phyloP scores from a whole-genome alignment of 2,888 invertebrate species.

The Azorinus chamasolen region DNA sequence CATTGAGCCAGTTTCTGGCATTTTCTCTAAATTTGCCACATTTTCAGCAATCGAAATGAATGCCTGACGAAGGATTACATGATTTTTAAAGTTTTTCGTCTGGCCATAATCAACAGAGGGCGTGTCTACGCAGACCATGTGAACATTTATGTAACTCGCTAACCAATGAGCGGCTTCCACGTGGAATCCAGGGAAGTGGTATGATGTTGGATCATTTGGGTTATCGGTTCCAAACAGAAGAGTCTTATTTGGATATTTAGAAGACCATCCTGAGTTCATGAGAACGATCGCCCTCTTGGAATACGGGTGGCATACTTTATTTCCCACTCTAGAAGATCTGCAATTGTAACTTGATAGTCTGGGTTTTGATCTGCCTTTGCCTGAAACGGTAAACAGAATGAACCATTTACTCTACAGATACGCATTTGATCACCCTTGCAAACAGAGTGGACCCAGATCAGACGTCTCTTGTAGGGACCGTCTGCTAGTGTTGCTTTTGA shows the following conservation, averaged over 20 bases:
- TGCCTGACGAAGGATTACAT: conserved; percentile 87
- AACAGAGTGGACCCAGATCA: no score
- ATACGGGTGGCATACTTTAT: conserved; percentile 84
- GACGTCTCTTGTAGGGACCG: no score
- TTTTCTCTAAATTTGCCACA: conserved; percentile 87
- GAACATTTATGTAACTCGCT: conserved; percentile 86
- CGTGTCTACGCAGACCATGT: no score
- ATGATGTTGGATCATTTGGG: conserved; percentile 59
- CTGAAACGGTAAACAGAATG: no score
- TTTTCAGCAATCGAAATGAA: conserved; percentile 89
- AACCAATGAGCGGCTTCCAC: conserved; percentile 89
- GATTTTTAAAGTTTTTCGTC: conserved; percentile 87
- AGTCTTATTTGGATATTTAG: conserved; percentile 80
- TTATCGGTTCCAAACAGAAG: conserved; percentile 65
- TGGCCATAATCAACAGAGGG: conserved; percentile 89
- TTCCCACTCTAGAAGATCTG: conserved; percentile 84
- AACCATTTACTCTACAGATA: no score
- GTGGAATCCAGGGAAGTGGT: conserved; percentile 86
- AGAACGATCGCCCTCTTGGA: conserved; percentile 86
- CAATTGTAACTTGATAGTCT: conserved; percentile 39
- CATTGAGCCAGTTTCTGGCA: conserved; percentile 76
- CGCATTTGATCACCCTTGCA: no score
- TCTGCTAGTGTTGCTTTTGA: no score
- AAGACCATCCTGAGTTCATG: conserved; percentile 86
- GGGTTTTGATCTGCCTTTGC: conserved; percentile 24